These are phyloP conservation scores for Capromys pilorides DNA, from an alignment of 2,797 vertebrate genomes.

Conservation along the genomic window DNA sequence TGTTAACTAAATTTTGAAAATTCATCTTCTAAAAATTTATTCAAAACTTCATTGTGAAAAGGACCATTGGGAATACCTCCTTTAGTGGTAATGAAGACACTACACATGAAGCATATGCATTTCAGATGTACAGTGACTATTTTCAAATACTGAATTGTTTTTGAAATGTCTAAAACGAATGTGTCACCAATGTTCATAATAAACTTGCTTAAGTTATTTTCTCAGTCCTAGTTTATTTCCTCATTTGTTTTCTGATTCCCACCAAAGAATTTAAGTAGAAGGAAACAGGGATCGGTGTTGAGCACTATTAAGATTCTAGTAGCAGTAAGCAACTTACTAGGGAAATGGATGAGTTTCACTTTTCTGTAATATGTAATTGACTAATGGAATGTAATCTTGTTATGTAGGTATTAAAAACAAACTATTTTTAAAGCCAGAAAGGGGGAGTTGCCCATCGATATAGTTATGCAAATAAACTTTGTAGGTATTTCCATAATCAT, in stretches of 20 bases:
- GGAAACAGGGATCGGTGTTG: background rate
- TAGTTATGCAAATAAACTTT: background rate
- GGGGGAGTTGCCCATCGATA: background rate
- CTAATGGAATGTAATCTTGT: background rate
- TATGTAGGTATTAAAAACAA: background rate
- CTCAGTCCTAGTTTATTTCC: background rate
- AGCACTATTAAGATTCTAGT: background rate
- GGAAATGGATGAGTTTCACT: background rate
- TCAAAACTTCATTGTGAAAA: background rate
- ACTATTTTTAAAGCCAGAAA: background rate
- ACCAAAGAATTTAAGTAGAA: background rate
- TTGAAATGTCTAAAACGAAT: background rate
- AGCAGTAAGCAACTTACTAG: background rate
- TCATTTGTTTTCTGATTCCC: background rate
- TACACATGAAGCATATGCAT: background rate
- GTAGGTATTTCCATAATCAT: background rate
- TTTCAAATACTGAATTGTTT: background rate
- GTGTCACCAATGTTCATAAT: background rate
- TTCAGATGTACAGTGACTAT: background rate
- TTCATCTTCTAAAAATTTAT: conserved; percentile 7
- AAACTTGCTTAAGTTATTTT: background rate
- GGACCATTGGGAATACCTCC: background rate
- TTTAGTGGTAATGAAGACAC: background rate
- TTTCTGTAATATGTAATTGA: background rate
- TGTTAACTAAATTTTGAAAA: background rate